These are phyloP conservation scores for rat (Rattus norvegicus) DNA, from an alignment of 2,113 vertebrate genomes.

Conservation along the genomic window DNA sequence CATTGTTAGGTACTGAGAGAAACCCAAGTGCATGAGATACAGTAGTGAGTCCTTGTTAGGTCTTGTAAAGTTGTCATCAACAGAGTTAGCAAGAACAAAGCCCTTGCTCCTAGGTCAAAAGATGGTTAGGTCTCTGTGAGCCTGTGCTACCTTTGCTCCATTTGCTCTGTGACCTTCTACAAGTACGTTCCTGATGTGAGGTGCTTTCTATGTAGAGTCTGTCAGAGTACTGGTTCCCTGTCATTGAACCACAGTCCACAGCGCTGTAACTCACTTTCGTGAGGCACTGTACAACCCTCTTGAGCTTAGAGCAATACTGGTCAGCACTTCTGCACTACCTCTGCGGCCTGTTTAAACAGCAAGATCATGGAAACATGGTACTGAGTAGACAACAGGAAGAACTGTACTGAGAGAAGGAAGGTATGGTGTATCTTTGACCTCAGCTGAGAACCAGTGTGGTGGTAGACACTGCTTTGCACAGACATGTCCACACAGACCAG, in stretches of 20 bases:
- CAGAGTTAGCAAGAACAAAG: conserved; percentile 18
- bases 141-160: background rate
- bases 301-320: background rate
- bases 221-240: background rate
- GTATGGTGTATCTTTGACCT: background rate
- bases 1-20: background rate
- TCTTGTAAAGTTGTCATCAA: background rate
- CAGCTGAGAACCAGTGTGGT: background rate
- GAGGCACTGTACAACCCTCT: background rate
- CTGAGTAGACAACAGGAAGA: background rate
- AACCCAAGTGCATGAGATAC: background rate
- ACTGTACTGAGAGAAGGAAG: background rate
- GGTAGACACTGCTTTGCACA: background rate
- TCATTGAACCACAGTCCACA: background rate
- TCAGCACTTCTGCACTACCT: background rate
- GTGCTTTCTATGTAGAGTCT: background rate
- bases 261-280: background rate
- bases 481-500: background rate
- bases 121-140: background rate
- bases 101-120: background rate
- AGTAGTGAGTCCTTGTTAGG: background rate
- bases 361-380: background rate
- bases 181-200: conserved; percentile 16
- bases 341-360: background rate
- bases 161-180: background rate